These are phyloP conservation scores for Hymenopus coronatus DNA, from an alignment of 2,888 invertebrate species.

Conservation along the genomic window DNA sequence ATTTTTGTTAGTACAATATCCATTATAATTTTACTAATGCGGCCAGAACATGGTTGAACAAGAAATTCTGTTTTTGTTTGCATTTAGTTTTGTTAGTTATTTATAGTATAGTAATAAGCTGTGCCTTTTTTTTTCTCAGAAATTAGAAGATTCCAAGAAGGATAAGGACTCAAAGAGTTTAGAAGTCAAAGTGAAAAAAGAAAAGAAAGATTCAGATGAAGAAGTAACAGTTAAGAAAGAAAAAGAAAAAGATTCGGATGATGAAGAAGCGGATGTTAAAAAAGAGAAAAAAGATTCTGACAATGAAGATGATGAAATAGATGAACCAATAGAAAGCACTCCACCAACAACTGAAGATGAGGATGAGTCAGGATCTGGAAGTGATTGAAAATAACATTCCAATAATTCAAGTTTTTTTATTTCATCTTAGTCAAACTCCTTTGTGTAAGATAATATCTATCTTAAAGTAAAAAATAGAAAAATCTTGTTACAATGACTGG, in stretches of 20 bases:
- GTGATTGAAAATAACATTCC: conserved; percentile 22
- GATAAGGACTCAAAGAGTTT: conserved; percentile 48
- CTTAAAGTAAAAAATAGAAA: too few species aligned
- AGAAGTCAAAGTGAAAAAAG: conserved; percentile 20
- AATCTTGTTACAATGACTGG: too few species aligned
- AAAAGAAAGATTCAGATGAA: conserved; percentile 38
- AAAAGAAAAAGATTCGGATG: conserved; percentile 38
- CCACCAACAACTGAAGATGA: conserved; percentile 46
- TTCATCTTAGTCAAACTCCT: too few species aligned
- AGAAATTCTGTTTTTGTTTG: too few species aligned
- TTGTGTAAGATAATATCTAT: too few species aligned
- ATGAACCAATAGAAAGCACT: conserved; percentile 41
- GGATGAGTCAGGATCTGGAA: conserved; percentile 37
- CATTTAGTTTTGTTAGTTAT: too few species aligned
- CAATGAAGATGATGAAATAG: conserved; percentile 45
- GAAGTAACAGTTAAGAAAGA: conserved; percentile 39
- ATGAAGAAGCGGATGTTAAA: conserved; percentile 32
- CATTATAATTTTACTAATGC: too few species aligned
- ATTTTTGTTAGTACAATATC: too few species aligned
- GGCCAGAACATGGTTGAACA: too few species aligned
- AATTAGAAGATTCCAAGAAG: conserved; percentile 34
- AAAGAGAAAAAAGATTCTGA: conserved; percentile 36
- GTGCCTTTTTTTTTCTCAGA: not conserved
- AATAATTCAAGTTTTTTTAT: not conserved
- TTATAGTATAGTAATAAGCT: too few species aligned